phyloP scores from a whole-genome alignment of 2,888 invertebrate genomes.

The Campoplex nolae region DNA sequence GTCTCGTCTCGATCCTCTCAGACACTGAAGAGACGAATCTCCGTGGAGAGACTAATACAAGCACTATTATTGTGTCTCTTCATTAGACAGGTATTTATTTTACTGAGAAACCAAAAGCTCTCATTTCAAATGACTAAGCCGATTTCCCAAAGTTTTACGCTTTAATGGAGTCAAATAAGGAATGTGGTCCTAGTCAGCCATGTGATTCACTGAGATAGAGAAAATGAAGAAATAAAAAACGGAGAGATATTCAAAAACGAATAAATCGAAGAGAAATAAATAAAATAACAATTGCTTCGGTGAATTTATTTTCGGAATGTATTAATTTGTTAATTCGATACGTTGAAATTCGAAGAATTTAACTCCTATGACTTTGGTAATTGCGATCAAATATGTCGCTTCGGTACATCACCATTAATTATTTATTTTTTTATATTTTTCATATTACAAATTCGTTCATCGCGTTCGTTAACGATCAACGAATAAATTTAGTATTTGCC shows the following conservation, averaged over 20 bases:
- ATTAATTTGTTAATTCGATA: neutral
- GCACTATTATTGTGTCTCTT: constrained; percentile 13
- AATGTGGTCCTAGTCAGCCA: neutral
- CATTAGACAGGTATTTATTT: constrained; percentile 12
- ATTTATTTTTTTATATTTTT: neutral
- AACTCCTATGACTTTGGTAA: neutral
- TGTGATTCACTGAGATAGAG: neutral
- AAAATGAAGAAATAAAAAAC: neutral
- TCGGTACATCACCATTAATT: neutral
- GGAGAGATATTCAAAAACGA: neutral
- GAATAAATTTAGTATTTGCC: constrained; percentile 7
- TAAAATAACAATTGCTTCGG: neutral
- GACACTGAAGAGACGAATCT: neutral
- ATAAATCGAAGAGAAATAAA: neutral
- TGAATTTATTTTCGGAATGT: no score
- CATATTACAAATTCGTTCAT: neutral
- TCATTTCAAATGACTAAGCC: neutral
- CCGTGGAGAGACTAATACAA: neutral
- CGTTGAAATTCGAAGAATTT: neutral
- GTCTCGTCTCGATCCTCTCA: constrained; percentile 24
- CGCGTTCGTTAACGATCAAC: constrained; percentile 1
- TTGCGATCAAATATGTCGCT: neutral
- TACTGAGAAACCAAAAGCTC: neutral
- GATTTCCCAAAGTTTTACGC: neutral
- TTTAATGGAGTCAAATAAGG: neutral